Percentiles rank a stretch among this genome's conserved stretches.
These are phyloP conservation scores for Hippopotamyrus pictus DNA, from an alignment of 2,797 vertebrate genomes.

Conservation along the genomic window DNA sequence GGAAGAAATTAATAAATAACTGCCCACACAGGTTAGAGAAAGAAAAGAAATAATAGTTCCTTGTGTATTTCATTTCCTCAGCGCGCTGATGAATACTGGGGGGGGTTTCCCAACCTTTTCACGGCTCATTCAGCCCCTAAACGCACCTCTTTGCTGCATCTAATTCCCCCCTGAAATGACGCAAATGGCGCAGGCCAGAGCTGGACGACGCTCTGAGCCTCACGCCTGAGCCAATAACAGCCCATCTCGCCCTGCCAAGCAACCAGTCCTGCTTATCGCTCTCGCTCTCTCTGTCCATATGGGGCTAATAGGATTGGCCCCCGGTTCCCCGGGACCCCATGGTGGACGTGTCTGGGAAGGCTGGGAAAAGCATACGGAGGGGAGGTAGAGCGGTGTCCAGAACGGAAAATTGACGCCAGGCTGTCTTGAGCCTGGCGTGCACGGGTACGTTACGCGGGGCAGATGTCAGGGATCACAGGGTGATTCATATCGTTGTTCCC, in stretches of 20 bases:
- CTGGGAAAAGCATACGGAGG: not conserved
- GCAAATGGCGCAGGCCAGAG: conserved; percentile 38
- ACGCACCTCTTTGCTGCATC: conserved; percentile 41
- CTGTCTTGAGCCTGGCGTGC: not conserved
- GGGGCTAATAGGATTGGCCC: conserved; percentile 66
- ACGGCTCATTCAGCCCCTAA: conserved; percentile 41
- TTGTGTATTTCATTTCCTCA: not conserved
- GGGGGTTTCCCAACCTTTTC: conserved; percentile 31
- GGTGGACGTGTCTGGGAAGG: conserved; percentile 7
- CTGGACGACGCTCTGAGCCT: conserved; percentile 47
- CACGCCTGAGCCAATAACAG: conserved; percentile 49
- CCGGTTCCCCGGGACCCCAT: conserved; percentile 34
- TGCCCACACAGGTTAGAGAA: not conserved
- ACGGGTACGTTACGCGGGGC: not conserved
- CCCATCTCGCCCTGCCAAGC: conserved; percentile 30
- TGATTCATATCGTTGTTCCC: not conserved
- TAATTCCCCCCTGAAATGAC: conserved; percentile 46
- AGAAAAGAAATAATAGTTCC: not conserved
- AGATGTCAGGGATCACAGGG: not conserved
- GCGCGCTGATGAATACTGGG: conserved; percentile 26
- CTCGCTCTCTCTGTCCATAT: conserved; percentile 40
- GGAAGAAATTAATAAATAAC: not conserved
- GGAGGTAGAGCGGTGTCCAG: not conserved
- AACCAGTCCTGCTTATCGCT: conserved; percentile 52
- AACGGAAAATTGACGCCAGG: not conserved